Evolutionary conservation across 2,888 invertebrate genomes (phyloP), one percentile per base, ranked within the genome.

Genomic region (Phoenoteleia sp.): DNA sequence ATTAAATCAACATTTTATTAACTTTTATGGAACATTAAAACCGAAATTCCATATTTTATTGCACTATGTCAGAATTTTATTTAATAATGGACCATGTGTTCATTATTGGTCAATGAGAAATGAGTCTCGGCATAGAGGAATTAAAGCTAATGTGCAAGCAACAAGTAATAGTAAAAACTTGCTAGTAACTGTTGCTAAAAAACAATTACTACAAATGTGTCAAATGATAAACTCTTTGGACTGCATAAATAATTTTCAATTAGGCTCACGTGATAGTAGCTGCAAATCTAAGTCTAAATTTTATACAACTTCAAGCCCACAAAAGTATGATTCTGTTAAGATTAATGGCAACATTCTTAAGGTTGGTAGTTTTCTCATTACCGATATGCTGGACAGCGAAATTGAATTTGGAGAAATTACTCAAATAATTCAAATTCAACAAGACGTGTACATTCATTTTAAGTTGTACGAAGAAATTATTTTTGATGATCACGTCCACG

Each of bases 21-120:
- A 58, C 2, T 19, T 47, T 47, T 72, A 72, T 36, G 64, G 54
- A 15, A 13, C 23, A 29, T 75, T 75, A 23, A 75, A 64, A 54
- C 64, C 64, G 2, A 75, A 64, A 25, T 64, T 75, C 29, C 64
- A 75, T 54, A 27, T 42, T 49, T 23, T 75, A 39, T 2, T 64
- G 13, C 62, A 62, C 23, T 75, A 75, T 75, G 23, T 42, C 15
- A 62, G 11, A 29, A 23, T 75, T 52, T 75, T 64, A n/a, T 42
- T 27, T 54, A 62, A 75, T 54, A 75, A 64, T 54, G 75, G 64
- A 25, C 75, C 75, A 7, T 75, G 62, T 27, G 19, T 75, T 5
- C 39, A 64, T 64, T 75, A 64, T 21, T 75, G 62, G 75, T 64
- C 54, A 19, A 75, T 75, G 75, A 52, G 64, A 42, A 15, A 36